These are phyloP conservation scores for Papilio aristodemus DNA, from an alignment of 1,140 invertebrate species.

Conservation along the genomic window DNA sequence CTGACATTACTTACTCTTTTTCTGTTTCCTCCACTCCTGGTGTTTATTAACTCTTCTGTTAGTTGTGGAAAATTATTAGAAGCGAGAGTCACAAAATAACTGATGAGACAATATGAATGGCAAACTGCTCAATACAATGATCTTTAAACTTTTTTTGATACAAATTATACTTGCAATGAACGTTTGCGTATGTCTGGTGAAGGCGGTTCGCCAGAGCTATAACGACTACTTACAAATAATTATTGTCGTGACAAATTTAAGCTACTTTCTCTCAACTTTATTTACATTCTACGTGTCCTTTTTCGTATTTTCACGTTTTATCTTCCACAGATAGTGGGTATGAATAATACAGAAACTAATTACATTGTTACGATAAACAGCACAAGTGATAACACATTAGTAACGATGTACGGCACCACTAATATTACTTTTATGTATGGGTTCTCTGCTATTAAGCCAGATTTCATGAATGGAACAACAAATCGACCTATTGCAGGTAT, in stretches of 20 bases:
- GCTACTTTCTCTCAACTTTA: neutral
- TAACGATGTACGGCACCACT: conserved; percentile 54
- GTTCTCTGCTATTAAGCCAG: conserved; percentile 37
- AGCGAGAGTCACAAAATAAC: too few relatives aligned
- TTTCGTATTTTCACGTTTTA: neutral
- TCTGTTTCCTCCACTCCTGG: too few relatives aligned
- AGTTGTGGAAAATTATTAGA: too few relatives aligned
- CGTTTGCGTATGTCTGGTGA: too few relatives aligned
- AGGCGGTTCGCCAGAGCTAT: too few relatives aligned
- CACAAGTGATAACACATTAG: conserved; percentile 9
- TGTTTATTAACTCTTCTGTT: too few relatives aligned
- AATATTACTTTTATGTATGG: conserved; percentile 79
- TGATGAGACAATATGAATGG: too few relatives aligned
- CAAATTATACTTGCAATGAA: too few relatives aligned
- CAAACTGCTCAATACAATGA: too few relatives aligned
- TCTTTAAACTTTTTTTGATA: too few relatives aligned
- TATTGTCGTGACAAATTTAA: neutral
- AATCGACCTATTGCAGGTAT: conserved; percentile 41
- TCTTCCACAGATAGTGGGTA: conserved; percentile 31
- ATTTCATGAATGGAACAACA: conserved; percentile 33
- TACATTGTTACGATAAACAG: conserved; percentile 31
- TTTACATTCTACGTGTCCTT: neutral
- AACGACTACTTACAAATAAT: too few relatives aligned
- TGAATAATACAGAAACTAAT: conserved; percentile 26
- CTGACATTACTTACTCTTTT: too few relatives aligned